Evolutionary conservation across 2,113 vertebrate genomes (phyloP).

Genomic region (Labeo rohita): DNA sequence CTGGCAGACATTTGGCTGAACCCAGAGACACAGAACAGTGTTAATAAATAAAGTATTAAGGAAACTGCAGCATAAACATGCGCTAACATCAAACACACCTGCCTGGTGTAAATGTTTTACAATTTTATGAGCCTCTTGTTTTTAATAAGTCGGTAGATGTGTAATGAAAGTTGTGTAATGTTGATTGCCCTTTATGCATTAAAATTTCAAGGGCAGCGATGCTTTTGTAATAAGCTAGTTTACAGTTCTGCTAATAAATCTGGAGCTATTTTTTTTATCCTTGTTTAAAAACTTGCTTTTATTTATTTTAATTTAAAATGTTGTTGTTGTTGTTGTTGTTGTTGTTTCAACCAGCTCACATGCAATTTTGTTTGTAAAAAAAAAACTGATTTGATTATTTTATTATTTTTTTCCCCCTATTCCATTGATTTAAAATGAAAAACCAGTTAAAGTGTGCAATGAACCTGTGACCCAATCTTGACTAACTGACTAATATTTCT

Average conservation of each 20-base stretch:
- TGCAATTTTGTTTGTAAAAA: neutral
- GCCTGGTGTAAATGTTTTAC: constrained; percentile 9
- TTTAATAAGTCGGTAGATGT: constrained; percentile 16
- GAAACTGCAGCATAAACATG: neutral
- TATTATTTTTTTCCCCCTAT: no score
- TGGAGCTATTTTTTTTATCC: neutral
- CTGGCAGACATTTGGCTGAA: neutral
- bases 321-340: no score
- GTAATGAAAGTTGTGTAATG: neutral
- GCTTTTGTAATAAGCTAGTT: neutral
- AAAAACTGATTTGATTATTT: no score
- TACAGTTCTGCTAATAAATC: neutral
- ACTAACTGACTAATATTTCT: neutral
- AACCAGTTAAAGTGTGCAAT: neutral
- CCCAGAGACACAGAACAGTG: neutral
- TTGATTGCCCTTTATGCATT: neutral
- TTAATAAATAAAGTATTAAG: constrained; percentile 36
- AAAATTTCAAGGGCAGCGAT: neutral
- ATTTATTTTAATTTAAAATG: no score
- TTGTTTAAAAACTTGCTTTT: no score
- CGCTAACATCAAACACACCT: neutral
- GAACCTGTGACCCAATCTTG: neutral
- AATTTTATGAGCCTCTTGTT: neutral
- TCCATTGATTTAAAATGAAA: no score
- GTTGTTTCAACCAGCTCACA: no score